Evolutionary conservation across 2,888 invertebrate genomes (phyloP).

Genomic region (Loripinus fragilis): DNA sequence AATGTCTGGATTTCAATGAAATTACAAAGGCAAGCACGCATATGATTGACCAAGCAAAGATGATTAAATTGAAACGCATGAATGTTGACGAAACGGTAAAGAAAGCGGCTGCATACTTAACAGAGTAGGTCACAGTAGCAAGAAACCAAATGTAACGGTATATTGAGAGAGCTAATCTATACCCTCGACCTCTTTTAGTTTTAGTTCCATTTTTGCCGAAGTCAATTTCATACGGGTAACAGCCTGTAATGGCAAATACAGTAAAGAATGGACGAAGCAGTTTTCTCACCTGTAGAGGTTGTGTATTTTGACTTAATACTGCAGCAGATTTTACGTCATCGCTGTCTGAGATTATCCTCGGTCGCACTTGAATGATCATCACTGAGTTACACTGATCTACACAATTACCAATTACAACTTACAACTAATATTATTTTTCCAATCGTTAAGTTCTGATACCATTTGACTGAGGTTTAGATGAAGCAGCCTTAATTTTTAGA

Average conservation of each 20-base stretch:
- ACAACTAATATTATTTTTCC: no score
- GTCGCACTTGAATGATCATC: no score
- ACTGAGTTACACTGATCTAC: no score
- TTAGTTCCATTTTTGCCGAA: background rate
- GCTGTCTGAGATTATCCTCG: no score
- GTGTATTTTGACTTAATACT: background rate
- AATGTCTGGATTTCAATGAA: background rate
- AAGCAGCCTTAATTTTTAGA: no score
- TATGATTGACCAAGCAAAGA: background rate
- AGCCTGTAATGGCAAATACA: background rate
- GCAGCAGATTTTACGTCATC: background rate
- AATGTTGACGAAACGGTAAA: background rate
- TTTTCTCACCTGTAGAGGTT: background rate
- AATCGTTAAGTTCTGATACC: no score
- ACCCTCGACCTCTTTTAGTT: background rate
- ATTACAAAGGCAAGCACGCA: background rate
- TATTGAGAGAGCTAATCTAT: background rate
- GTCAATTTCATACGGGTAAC: slow-evolving; percentile 1
- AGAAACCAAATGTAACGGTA: background rate
- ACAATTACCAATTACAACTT: no score
- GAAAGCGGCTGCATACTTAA: background rate
- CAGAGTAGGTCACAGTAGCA: background rate
- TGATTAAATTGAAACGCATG: background rate
- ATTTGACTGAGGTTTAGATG: no score
- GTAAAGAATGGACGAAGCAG: background rate